A percentile compares a stretch with the other conserved stretches of the same genome.
phyloP scores from a whole-genome alignment of 2,797 vertebrate species.

The Clarias platycephalus region DNA sequence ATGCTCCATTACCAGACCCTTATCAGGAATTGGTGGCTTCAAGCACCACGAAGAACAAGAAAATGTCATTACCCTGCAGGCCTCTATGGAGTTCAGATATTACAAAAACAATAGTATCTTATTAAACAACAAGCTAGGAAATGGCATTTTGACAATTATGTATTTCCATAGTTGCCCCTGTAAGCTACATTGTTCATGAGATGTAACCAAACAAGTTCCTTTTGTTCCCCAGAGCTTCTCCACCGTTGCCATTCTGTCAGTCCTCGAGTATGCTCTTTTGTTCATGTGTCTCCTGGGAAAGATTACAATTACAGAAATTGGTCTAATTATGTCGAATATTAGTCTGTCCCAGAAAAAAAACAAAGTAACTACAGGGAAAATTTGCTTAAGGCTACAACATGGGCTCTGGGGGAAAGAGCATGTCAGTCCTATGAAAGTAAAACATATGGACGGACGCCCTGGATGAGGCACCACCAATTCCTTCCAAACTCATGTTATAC shows the following conservation, averaged over 20 bases:
- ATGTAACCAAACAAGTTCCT: slow-evolving; percentile 23
- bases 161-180: background rate
- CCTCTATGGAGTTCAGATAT: background rate
- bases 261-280: slow-evolving; percentile 25
- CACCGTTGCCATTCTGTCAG: background rate
- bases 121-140: background rate
- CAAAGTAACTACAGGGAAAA: slow-evolving; percentile 55
- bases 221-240: slow-evolving; percentile 15
- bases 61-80: background rate
- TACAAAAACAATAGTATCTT: background rate
- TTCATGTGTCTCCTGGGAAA: slow-evolving; percentile 53
- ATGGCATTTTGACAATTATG: background rate
- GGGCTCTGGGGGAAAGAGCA: background rate
- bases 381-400: slow-evolving; percentile 42
- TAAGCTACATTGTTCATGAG: slow-evolving; percentile 17
- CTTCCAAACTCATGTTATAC: slow-evolving; percentile 42
- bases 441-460: slow-evolving; percentile 22
- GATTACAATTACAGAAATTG: slow-evolving; percentile 63
- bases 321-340: slow-evolving; percentile 61
- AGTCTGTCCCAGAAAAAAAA: slow-evolving; percentile 49
- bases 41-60: background rate
- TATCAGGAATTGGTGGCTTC: slow-evolving; percentile 65
- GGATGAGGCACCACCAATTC: slow-evolving; percentile 50
- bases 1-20: slow-evolving; percentile 68
- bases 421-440: background rate